Conservation (phyloP, 2,888 invertebrate species). For the Tinea semifulvella region DNA sequence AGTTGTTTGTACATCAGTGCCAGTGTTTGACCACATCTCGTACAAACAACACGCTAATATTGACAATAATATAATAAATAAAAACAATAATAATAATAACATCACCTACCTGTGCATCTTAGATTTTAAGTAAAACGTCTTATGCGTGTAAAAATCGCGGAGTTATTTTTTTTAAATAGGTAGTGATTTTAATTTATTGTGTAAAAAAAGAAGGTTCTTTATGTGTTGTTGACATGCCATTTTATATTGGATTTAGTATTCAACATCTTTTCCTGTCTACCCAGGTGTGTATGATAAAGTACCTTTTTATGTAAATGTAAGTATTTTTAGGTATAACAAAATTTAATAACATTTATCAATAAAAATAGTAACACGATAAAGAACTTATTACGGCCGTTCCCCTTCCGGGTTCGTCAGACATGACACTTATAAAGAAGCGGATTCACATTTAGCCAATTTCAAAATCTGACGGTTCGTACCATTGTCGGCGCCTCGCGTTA, state of each 20-base stretch:
- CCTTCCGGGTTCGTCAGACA: no score
- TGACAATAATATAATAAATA: not conserved
- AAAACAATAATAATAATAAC: not conserved
- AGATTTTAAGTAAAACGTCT: not conserved
- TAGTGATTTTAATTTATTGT: not conserved
- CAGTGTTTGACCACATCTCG: not conserved
- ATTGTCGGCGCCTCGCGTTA: no score
- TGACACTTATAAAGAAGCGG: no score
- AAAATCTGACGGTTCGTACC: no score
- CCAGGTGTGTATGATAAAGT: not conserved
- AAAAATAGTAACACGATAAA: not conserved
- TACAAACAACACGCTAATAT: not conserved
- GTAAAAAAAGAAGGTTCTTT: not conserved
- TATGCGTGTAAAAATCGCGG: not conserved
- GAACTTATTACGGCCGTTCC: no score
- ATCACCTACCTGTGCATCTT: no score
- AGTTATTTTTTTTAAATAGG: not conserved
- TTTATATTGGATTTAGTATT: not conserved
- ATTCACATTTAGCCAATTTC: no score
- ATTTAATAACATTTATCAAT: not conserved
- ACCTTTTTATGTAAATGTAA: not conserved
- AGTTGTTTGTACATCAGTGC: no score
- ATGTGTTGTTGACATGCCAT: not conserved
- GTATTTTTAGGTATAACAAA: not conserved
- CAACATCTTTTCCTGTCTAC: not conserved